Conservation (phyloP, 2,797 vertebrate species). For the Huso huso region DNA sequence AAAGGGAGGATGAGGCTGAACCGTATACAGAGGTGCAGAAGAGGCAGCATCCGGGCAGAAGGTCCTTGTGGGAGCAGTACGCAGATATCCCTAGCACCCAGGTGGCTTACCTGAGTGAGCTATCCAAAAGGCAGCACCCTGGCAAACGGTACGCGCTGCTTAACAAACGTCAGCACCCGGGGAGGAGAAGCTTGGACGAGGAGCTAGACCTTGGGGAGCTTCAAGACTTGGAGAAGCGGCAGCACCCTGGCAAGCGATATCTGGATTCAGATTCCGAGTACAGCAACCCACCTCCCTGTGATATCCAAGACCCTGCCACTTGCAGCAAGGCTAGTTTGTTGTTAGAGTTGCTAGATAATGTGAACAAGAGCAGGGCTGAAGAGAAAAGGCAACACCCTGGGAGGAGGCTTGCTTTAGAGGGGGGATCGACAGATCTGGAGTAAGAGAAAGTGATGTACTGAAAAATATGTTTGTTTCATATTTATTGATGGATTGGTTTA, state of each 20-base stretch:
- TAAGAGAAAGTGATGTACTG: slow-evolving; percentile 32
- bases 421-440: slow-evolving; percentile 48
- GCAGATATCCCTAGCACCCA: slow-evolving; percentile 40
- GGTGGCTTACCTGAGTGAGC: slow-evolving; percentile 42
- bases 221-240: slow-evolving; percentile 61
- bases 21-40: slow-evolving; percentile 50
- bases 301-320: slow-evolving; percentile 45
- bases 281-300: slow-evolving; percentile 55
- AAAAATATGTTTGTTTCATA: neutral
- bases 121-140: slow-evolving; percentile 74
- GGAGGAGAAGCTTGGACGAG: slow-evolving; percentile 50
- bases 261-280: slow-evolving; percentile 56
- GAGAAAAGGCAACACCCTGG: slow-evolving; percentile 85
- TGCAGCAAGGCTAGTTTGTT: slow-evolving; percentile 68
- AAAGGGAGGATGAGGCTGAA: slow-evolving; percentile 56
- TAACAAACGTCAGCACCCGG: slow-evolving; percentile 64
- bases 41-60: slow-evolving; percentile 73
- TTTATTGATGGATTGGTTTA: neutral
- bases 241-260: slow-evolving; percentile 74
- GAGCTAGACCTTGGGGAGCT: slow-evolving; percentile 42
- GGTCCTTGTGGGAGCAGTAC: slow-evolving; percentile 44
- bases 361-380: slow-evolving; percentile 54
- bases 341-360: slow-evolving; percentile 66
- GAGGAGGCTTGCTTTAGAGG: slow-evolving; percentile 57
- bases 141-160: slow-evolving; percentile 61